Evolutionary conservation across 1,140 invertebrate species (phyloP), one percentile per base, ranked within the genome.

Genomic region (Leptonema lineaticorne): DNA sequence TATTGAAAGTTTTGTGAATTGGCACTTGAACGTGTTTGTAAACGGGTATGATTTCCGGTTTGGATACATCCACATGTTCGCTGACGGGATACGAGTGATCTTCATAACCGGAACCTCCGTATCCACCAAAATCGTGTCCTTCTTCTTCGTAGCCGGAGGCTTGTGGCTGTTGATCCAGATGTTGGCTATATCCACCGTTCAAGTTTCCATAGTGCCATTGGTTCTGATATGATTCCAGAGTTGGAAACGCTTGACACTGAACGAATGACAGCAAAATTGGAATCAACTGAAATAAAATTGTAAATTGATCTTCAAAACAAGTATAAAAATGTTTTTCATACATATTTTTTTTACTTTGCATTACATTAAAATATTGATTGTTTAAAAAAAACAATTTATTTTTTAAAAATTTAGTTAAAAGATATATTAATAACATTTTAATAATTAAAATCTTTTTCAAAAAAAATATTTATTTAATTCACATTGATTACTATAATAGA

Each of bases 1-100:
- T 88, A 22, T 87, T 85, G 0, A 91, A 84, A 46, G 87, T 84
- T 58, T 90, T 88, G 1, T 85, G 84, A 16, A 90, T 78, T 24
- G 89, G 89, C 9, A 91, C 85, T 8, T 88, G 85, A 16, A 90
- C 81, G 75, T 91, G 86, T 75, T 89, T 89, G 71, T 88, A 85
- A 41, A 90, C 84, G 57, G 89, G 89, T 45, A 90, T 83, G 0
- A 86, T 82, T 66, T 90, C 84, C 16, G 89, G 89, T 74, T 87
- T 89, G 16, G 86, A 86, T 70, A 90, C 84, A 75, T 91, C 87
- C 1, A 90, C 81, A 69, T 89, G 88, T 67, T 89, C 83, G 56
- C 85, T 83, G 18, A 89, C 78, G 0, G 88, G 84, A 14, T 86
- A 78, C n/a, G 83, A 74, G 4, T 85, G 76, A 9, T 77, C 41